Base-by-base conservation (phyloP, 2,113 vertebrate genomes). In the Lycaon pictus region DNA sequence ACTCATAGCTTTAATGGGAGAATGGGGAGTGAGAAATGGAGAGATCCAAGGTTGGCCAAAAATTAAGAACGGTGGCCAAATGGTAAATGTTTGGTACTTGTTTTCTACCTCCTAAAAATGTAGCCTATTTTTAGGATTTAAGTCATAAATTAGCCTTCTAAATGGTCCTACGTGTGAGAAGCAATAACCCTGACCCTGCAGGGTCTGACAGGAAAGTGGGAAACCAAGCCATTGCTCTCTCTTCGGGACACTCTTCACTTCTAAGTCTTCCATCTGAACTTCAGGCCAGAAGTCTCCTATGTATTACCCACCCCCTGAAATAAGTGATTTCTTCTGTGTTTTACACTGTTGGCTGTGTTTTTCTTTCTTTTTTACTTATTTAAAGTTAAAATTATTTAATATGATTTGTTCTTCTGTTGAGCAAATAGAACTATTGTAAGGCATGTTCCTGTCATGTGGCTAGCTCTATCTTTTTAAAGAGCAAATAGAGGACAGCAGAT, bases 81-180 rank as follows among this genome's bases (percentile, higher is more conserved):
- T 94, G 88, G 27, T 85, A 92, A 83, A 60, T n/a, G 88, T 60
- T 89, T 29, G 77, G 37, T 86, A 95, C 62, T 94, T 90, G 53
- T 93, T 95, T 96, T 88, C 90, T 97, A 96, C 74, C 92, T 97
- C 93, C 93, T 95, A 82, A 96, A 95, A 95, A 69, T 85, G n/a
- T 87, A 93, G 19, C 53, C 16, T 95, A 17, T 63, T 82, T 95
- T 97, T 82, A 86, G 76, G 43, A 43, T 95, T 96, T 93, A 79
- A 77, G 58, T 96, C 62, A 19, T 60, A 94, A 65, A 92, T 65
- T 53, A 67, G 88, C 20, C 29, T 96, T 96, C 83, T 88, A 93
- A 96, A 71, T 83, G 37, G 25, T 88, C 51, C 35, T 35, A 55
- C 43, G 43, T 43, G 43, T 43, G 43, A 43, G 43, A 63, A 97